Percentiles rank a stretch among this genome's conserved stretches.
Evolutionary conservation across 2,888 invertebrate genomes (phyloP).

Genomic region (Mimachlamys varia): DNA sequence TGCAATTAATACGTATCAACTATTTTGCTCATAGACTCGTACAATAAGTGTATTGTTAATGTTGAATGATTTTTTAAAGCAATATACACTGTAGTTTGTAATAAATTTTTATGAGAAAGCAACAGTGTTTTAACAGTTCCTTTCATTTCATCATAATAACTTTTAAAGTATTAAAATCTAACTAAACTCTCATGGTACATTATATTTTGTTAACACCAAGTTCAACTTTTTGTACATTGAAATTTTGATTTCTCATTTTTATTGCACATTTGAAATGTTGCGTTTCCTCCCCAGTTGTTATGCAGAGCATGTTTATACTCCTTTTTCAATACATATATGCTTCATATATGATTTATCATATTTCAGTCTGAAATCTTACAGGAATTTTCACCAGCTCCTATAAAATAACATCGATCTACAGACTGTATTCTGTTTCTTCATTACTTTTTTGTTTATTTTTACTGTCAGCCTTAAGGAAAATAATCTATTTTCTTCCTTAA

Average conservation of each 20-base stretch:
- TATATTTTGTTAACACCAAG: background rate
- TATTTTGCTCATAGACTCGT: background rate
- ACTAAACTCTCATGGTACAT: background rate
- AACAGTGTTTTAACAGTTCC: background rate
- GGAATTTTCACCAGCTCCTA: too few species aligned
- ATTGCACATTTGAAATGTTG: background rate
- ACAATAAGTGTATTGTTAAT: background rate
- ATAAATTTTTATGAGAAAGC: background rate
- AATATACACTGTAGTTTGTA: background rate
- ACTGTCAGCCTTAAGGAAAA: too few species aligned
- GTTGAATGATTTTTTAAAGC: background rate
- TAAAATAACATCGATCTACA: background rate
- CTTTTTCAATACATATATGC: too few species aligned
- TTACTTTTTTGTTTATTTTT: too few species aligned
- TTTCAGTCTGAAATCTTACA: background rate
- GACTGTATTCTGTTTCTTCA: too few species aligned
- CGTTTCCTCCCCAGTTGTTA: background rate
- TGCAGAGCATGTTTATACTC: background rate
- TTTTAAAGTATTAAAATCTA: background rate
- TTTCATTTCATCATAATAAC: background rate
- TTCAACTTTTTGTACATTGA: background rate
- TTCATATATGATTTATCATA: background rate
- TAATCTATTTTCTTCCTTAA: too few species aligned
- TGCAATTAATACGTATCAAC: background rate
- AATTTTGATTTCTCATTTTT: background rate